These are phyloP conservation scores for Eugnorisma glareosa DNA, from an alignment of 2,888 invertebrate genomes.

Conservation along the genomic window DNA sequence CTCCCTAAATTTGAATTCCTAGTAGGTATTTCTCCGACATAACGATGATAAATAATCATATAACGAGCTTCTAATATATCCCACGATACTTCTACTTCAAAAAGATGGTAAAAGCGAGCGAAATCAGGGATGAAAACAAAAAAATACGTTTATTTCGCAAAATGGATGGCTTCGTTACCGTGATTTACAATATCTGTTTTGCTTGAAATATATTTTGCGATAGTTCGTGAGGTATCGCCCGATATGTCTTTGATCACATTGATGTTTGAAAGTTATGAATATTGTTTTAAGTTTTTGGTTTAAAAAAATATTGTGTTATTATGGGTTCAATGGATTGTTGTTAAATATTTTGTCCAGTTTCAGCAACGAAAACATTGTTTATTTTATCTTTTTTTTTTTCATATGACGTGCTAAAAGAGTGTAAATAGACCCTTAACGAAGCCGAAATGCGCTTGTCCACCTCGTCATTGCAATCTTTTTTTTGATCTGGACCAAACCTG, in stretches of 20 bases:
- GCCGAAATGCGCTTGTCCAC: too few species aligned
- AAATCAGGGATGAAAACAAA: constrained; percentile 64
- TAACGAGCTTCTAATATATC: constrained; percentile 21
- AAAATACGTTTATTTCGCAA: constrained; percentile 67
- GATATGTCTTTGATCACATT: constrained; percentile 48
- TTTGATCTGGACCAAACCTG: too few species aligned
- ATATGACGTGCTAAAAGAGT: not conserved
- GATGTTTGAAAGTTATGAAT: constrained; percentile 57
- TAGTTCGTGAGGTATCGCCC: constrained; percentile 41
- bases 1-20: constrained; percentile 17
- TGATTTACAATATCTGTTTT: constrained; percentile 77
- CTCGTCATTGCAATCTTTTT: too few species aligned
- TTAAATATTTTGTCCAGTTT: not conserved
- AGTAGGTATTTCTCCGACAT: not conserved
- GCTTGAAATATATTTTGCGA: constrained; percentile 65
- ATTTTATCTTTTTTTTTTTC: not conserved
- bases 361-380: not conserved
- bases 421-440: too few species aligned
- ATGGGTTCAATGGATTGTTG: not conserved
- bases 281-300: constrained; percentile 4
- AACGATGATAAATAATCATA: constrained; percentile 39
- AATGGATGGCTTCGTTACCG: constrained; percentile 77
- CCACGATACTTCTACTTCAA: constrained; percentile 24
- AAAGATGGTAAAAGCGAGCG: constrained; percentile 56
- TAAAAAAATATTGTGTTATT: not conserved